Evolutionary conservation across 2,113 vertebrate species (phyloP), one percentile per base, ranked within the genome.

Genomic region (Chroicocephalus ridibundus): DNA sequence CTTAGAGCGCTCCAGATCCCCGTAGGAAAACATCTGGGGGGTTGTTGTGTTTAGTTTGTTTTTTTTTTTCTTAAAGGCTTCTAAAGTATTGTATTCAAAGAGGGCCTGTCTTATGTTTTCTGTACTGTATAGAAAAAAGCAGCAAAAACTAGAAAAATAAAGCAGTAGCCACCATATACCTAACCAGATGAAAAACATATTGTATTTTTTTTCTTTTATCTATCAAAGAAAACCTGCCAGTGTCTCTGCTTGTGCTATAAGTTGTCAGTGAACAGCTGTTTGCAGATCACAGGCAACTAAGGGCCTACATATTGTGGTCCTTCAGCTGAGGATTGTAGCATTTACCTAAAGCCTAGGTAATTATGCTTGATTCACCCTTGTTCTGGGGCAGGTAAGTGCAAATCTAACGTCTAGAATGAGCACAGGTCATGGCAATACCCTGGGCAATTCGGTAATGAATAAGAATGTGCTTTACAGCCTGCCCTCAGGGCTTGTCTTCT

Each of bases 1-100:
- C 91, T 97, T 96, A 70, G 27, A 79, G 79, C 78, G 92, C 86
- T 93, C 88, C 86, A 95, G 90, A 94, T 94, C 72, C 49, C 82
- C 94, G 65, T 82, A 96, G 65, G 72, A 93, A 95, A 95, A 95
- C 25, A 78, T 94, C n/a, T 47, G 3, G 19, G 11, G 6, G 3
- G 14, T 15, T 46, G 8, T 32, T 64, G 24, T 58, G 60, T 17
- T 70, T 61, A 25, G 22, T 40, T 42, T 42, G 42, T 14, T 42
- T 18, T 9, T 26, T 60, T 24, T 38, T 60, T 70, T 46, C 20
- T 58, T 18, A 85, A 79, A 70, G 51, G 6, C 14, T 93, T 89
- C 82, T 94, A 91, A 93, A 95, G 6, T 55, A 65, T 86, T 42
- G 78, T 87, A 61, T 77, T 95, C 82, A 94, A 83, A 94, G 49